These are phyloP conservation scores for Eristalis arbustorum DNA, from an alignment of 2,888 invertebrate genomes.

Conservation along the genomic window DNA sequence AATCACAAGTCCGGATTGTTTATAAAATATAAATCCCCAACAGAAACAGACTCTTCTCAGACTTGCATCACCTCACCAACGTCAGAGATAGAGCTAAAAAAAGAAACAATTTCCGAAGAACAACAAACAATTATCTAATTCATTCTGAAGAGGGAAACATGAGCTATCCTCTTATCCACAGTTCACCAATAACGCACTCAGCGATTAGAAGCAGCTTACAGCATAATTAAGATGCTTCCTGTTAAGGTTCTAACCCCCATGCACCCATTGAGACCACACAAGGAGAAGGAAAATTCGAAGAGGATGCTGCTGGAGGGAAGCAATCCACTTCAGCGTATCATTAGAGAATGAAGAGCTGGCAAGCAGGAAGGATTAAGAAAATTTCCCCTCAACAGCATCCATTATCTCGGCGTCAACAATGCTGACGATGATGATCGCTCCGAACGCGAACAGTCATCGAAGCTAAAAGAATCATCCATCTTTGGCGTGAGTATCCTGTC, in stretches of 20 bases:
- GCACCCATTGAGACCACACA: not conserved
- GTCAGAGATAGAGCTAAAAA: no score
- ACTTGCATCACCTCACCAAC: no score
- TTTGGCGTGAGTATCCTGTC: not conserved
- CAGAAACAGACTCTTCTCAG: no score
- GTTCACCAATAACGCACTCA: not conserved
- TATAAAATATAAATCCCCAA: no score
- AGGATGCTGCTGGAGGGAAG: not conserved
- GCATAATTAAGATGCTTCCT: not conserved
- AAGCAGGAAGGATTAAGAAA: slow-evolving; percentile 30
- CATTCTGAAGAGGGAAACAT: no score
- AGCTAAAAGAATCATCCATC: slow-evolving; percentile 11
- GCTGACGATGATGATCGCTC: slow-evolving; percentile 59
- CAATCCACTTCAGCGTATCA: slow-evolving; percentile 15
- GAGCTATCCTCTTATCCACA: no score
- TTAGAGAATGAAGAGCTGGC: not conserved
- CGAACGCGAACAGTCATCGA: slow-evolving; percentile 3
- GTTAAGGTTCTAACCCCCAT: not conserved
- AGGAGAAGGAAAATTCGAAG: not conserved
- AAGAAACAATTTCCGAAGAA: no score
- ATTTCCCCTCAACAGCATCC: slow-evolving; percentile 47
- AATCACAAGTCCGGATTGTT: no score
- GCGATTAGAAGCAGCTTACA: not conserved
- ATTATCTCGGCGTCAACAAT: slow-evolving; percentile 46
- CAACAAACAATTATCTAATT: no score